A percentile compares a stretch with the other conserved stretches of the same genome.
phyloP scores from a whole-genome alignment of 2,888 invertebrate species.

The Merodon equestris region DNA sequence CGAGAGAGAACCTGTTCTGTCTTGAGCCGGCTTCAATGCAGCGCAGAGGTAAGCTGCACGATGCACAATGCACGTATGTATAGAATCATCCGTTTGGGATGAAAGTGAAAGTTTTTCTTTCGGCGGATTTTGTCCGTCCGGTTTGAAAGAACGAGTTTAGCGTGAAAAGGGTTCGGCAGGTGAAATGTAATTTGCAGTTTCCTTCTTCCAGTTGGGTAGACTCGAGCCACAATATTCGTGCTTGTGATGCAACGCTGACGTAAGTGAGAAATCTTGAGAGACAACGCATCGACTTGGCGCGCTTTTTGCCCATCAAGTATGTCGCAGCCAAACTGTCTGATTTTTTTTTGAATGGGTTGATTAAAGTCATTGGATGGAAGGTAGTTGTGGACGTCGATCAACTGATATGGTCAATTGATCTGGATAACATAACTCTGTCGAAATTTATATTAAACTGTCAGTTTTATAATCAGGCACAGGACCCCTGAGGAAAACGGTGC shows the following conservation, averaged over 20 bases:
- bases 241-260: slow-evolving; percentile 39
- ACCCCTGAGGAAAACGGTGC: no score
- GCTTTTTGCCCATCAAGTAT: slow-evolving; percentile 12
- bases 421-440: no score
- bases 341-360: not conserved
- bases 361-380: no score
- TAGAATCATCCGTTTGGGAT: slow-evolving; percentile 39
- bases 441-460: no score
- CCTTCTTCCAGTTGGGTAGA: slow-evolving; percentile 15
- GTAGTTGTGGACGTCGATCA: no score
- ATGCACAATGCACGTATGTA: not conserved
- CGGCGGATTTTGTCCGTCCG: slow-evolving; percentile 9
- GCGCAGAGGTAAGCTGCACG: not conserved
- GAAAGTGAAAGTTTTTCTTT: slow-evolving; percentile 62
- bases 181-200: slow-evolving; percentile 56
- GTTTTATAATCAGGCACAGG: no score
- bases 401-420: no score
- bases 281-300: slow-evolving; percentile 28
- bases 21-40: slow-evolving; percentile 30
- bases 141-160: not conserved
- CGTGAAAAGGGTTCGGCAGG: slow-evolving; percentile 55
- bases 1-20: slow-evolving; percentile 47
- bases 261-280: slow-evolving; percentile 37
- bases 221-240: slow-evolving; percentile 29
- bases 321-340: slow-evolving; percentile 44